Evolutionary conservation across 2,113 vertebrate species (phyloP).

Genomic region (Mastomys natalensis): DNA sequence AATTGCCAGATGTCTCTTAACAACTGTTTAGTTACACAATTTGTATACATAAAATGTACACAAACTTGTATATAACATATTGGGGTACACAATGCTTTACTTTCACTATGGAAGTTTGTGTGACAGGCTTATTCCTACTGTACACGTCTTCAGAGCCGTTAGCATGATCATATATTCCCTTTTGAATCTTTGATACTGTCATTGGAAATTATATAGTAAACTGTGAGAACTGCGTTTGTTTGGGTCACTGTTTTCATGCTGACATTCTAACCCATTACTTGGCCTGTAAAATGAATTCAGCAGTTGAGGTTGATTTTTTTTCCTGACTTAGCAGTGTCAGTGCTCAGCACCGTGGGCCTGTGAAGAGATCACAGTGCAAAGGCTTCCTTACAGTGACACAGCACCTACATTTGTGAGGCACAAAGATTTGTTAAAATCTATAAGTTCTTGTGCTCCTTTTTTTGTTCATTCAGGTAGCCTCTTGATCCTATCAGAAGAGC

Average conservation of each 20-base stretch:
- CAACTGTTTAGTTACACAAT: not conserved
- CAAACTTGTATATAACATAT: not conserved
- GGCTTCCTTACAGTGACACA: not conserved
- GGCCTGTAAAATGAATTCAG: not conserved
- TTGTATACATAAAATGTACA: not conserved
- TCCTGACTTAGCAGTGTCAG: not conserved
- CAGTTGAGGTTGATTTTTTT: not conserved
- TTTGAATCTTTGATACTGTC: not conserved
- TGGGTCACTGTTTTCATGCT: not conserved
- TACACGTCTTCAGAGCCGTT: not conserved
- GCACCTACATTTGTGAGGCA: not conserved
- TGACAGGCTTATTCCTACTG: not conserved
- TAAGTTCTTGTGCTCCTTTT: not conserved
- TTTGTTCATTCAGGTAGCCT: not conserved
- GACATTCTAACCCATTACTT: not conserved
- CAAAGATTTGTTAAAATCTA: not conserved
- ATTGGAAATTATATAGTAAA: not conserved
- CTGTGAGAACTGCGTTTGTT: not conserved
- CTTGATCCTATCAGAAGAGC: not conserved
- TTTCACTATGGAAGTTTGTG: too few relatives aligned
- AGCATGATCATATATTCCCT: not conserved
- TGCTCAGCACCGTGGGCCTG: not conserved
- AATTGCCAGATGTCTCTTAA: not conserved
- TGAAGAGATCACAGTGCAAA: not conserved
- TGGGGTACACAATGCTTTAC: not conserved